These are phyloP conservation scores for Drosophila repletoides DNA, from an alignment of 1,140 invertebrate genomes.

Conservation along the genomic window DNA sequence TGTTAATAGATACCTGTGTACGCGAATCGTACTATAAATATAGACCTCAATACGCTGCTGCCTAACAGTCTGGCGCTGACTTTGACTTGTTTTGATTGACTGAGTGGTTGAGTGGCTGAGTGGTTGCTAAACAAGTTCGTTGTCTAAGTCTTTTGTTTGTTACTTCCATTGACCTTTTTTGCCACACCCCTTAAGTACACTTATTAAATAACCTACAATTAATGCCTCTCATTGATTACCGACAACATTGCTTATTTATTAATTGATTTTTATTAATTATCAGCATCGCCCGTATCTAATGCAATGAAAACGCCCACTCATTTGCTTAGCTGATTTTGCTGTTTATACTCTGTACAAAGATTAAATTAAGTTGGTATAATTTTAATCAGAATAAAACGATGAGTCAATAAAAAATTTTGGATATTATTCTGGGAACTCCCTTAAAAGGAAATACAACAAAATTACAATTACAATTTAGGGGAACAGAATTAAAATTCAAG, in stretches of 20 bases:
- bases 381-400: no score
- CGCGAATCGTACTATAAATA: no score
- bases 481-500: no score
- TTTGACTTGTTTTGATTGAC: not conserved
- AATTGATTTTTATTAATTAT: constrained; percentile 11
- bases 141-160: constrained; percentile 44
- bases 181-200: constrained; percentile 12
- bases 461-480: no score
- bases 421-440: no score
- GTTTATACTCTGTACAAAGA: no score
- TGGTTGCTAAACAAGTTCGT: constrained; percentile 35
- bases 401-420: no score
- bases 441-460: no score
- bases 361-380: no score
- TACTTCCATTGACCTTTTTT: constrained; percentile 59
- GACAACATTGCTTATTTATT: constrained; percentile 11
- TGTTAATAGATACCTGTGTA: constrained; percentile 16
- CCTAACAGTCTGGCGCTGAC: not conserved
- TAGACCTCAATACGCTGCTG: constrained; percentile 15
- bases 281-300: constrained; percentile 28
- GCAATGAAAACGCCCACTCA: constrained; percentile 14
- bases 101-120: not conserved
- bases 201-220: constrained; percentile 37
- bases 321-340: constrained; percentile 12
- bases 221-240: constrained; percentile 23